Percentiles rank a stretch among this genome's conserved stretches.
These are phyloP conservation scores for Trididemnum clinides DNA, from an alignment of 23 tunicate genomes.

Conservation along the genomic window DNA sequence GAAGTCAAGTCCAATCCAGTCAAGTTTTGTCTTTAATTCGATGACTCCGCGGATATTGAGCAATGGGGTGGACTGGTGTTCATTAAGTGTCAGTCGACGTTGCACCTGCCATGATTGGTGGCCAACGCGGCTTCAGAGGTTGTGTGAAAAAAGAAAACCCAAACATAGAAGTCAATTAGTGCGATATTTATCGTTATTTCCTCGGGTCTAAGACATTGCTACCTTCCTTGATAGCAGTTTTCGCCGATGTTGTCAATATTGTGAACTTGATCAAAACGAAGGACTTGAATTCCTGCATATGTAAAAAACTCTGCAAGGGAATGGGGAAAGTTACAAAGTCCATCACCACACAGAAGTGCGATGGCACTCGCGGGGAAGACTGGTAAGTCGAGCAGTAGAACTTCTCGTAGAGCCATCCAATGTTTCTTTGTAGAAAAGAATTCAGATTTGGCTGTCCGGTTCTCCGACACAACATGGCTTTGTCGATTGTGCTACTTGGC, in stretches of 20 bases:
- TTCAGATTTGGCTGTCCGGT: conserved; percentile 19
- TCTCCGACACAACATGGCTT: conserved; percentile 17
- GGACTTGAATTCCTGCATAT: neutral
- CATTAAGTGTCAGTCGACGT: neutral
- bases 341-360: neutral
- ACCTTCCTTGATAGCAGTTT: conserved; percentile 10
- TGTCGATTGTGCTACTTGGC: conserved; percentile 10
- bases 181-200: neutral
- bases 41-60: neutral
- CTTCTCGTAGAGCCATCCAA: neutral
- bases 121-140: conserved; percentile 11
- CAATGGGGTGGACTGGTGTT: neutral
- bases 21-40: neutral
- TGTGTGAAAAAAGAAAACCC: neutral
- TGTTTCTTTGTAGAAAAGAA: neutral
- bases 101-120: conserved; percentile 12
- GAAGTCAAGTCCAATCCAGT: neutral
- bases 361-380: neutral
- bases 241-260: too few relatives aligned
- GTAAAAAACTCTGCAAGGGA: neutral
- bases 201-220: neutral
- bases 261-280: neutral
- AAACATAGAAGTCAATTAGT: neutral
- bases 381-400: neutral
- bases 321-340: neutral